Evolutionary conservation across 2,797 vertebrate genomes (phyloP).

Genomic region (Sphenopsis melanotis): DNA sequence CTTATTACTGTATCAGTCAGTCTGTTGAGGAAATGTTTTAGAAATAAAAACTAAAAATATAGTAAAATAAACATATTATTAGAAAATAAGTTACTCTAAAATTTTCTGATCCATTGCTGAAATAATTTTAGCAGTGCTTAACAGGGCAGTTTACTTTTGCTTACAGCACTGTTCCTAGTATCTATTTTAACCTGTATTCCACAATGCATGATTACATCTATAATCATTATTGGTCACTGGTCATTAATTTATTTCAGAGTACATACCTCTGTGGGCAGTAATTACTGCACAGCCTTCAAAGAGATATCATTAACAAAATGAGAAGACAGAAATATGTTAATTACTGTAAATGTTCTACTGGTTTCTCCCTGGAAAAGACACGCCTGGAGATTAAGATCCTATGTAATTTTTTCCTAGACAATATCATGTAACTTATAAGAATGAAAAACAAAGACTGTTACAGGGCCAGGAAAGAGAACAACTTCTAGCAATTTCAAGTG

Average conservation of each 20-base stretch:
- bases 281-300: conserved; percentile 76
- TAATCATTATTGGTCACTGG: conserved; percentile 80
- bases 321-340: conserved; percentile 78
- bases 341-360: conserved; percentile 73
- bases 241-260: conserved; percentile 78
- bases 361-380: conserved; percentile 74
- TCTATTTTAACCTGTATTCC: conserved; percentile 69
- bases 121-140: conserved; percentile 48
- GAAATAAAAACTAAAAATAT: conserved; percentile 3
- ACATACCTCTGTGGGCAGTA: conserved; percentile 77
- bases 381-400: conserved; percentile 68
- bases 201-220: conserved; percentile 73
- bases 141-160: conserved; percentile 24
- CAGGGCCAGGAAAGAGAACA: not conserved
- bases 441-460: not conserved
- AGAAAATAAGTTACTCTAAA: not conserved
- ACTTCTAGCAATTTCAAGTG: not conserved
- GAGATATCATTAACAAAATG: conserved; percentile 81
- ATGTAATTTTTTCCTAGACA: conserved; percentile 63
- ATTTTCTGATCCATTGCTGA: conserved; percentile 38
- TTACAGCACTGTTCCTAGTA: conserved; percentile 56
- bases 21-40: not conserved
- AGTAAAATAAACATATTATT: not conserved
- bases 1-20: not conserved
- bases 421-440: not conserved